These are phyloP conservation scores for Barbus barbus DNA, from an alignment of 2,113 vertebrate genomes.

Conservation along the genomic window DNA sequence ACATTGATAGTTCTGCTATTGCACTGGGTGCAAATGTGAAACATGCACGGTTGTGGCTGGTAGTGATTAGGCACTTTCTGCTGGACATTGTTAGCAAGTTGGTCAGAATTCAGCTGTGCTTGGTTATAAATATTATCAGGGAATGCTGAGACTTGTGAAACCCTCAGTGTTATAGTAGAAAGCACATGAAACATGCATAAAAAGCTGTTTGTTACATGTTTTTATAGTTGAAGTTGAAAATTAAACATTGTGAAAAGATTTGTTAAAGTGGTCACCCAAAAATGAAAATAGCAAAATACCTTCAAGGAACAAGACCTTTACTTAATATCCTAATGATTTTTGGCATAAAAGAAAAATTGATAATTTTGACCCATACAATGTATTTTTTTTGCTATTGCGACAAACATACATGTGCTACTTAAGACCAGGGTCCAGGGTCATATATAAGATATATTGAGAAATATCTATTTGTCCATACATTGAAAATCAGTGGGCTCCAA, in stretches of 20 bases:
- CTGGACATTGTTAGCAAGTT: slow-evolving; percentile 11
- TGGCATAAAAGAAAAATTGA: too few relatives aligned
- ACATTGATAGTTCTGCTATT: not conserved
- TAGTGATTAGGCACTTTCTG: not conserved
- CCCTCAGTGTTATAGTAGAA: not conserved
- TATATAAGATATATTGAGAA: too few relatives aligned
- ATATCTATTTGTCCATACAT: not conserved
- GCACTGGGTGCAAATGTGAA: not conserved
- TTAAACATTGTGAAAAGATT: not conserved
- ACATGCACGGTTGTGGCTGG: not conserved
- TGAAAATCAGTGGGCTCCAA: not conserved
- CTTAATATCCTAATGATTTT: too few relatives aligned
- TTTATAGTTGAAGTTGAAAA: not conserved
- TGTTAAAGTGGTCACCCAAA: not conserved
- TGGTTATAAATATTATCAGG: not conserved
- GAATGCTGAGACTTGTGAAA: slow-evolving; percentile 7
- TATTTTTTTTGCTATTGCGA: too few relatives aligned
- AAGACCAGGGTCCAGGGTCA: too few relatives aligned
- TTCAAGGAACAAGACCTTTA: too few relatives aligned
- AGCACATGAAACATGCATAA: not conserved
- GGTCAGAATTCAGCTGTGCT: not conserved
- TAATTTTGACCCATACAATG: too few relatives aligned
- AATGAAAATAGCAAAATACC: too few relatives aligned
- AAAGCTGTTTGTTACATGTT: not conserved
- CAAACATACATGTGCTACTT: too few relatives aligned